Conservation (phyloP, 1,140 invertebrate genomes). For the Drosophila mayri region DNA sequence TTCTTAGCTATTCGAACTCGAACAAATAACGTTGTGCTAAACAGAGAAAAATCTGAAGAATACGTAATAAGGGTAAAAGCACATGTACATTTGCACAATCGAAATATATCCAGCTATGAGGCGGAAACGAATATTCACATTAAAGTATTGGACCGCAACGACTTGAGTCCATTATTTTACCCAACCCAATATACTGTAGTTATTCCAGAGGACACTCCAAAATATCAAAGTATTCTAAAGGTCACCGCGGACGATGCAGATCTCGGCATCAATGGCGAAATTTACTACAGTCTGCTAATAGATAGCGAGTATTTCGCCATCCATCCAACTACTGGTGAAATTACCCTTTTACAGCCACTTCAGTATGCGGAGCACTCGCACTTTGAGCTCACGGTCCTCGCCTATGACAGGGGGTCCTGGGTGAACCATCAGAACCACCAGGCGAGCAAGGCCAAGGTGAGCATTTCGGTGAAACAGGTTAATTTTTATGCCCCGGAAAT, state of each 20-base stretch:
- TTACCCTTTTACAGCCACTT: slow-evolving; percentile 93
- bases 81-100: slow-evolving; percentile 84
- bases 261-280: slow-evolving; percentile 96
- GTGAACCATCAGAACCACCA: slow-evolving; percentile 87
- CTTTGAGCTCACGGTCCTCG: slow-evolving; percentile 92
- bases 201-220: slow-evolving; percentile 95
- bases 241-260: slow-evolving; percentile 97
- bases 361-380: slow-evolving; percentile 89
- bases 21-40: slow-evolving; percentile 93
- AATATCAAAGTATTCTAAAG: slow-evolving; percentile 91
- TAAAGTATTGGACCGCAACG: slow-evolving; percentile 95
- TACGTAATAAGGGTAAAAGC: slow-evolving; percentile 94
- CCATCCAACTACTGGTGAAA: slow-evolving; percentile 95
- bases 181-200: slow-evolving; percentile 93
- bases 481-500: slow-evolving; percentile 95
- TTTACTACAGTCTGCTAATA: slow-evolving; percentile 97
- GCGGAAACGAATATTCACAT: slow-evolving; percentile 91
- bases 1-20: slow-evolving; percentile 95
- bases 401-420: slow-evolving; percentile 92
- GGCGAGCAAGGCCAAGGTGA: slow-evolving; percentile 90
- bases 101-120: slow-evolving; percentile 88
- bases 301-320: slow-evolving; percentile 94
- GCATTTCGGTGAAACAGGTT: slow-evolving; percentile 91
- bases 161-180: slow-evolving; percentile 96
- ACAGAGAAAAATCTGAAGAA: slow-evolving; percentile 94